phyloP scores from a whole-genome alignment of 1,140 invertebrate species.

The Triops longicaudatus region DNA sequence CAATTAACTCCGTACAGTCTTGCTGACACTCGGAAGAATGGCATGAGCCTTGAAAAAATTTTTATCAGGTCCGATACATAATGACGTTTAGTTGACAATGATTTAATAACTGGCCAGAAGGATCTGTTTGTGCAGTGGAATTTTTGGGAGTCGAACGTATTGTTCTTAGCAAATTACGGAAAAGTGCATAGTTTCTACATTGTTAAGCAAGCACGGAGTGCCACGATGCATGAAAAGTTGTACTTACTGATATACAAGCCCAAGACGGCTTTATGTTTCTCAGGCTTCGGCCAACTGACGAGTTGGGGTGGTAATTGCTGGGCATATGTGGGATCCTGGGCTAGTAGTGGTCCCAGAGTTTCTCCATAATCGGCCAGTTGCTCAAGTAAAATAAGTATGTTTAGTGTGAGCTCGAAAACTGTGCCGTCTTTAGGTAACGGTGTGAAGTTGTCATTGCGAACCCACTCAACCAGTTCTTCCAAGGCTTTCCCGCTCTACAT shows the following conservation, averaged over 20 bases:
- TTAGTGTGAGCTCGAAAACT: conserved; percentile 88
- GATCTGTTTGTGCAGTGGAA: too few species aligned
- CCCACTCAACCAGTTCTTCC: conserved; percentile 86
- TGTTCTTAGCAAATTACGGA: too few species aligned
- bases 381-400: conserved; percentile 80
- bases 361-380: conserved; percentile 69
- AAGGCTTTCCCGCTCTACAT: conserved; percentile 57
- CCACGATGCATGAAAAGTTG: background rate
- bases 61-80: too few species aligned
- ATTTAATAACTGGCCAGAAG: too few species aligned
- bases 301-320: conserved; percentile 25
- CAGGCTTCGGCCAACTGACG: conserved; percentile 33
- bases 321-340: conserved; percentile 47
- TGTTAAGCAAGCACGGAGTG: too few species aligned
- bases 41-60: too few species aligned
- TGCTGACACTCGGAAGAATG: too few species aligned
- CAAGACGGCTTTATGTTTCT: conserved; percentile 54
- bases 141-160: too few species aligned
- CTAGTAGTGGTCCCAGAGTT: conserved; percentile 57
- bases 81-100: too few species aligned
- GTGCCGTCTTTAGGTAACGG: conserved; percentile 89
- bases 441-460: conserved; percentile 71
- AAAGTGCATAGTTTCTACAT: too few species aligned
- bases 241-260: conserved; percentile 64
- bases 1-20: too few species aligned